Evolutionary conservation across 2,888 invertebrate genomes (phyloP), one percentile per base, ranked within the genome.

Genomic region (Drosophila lacicola): DNA sequence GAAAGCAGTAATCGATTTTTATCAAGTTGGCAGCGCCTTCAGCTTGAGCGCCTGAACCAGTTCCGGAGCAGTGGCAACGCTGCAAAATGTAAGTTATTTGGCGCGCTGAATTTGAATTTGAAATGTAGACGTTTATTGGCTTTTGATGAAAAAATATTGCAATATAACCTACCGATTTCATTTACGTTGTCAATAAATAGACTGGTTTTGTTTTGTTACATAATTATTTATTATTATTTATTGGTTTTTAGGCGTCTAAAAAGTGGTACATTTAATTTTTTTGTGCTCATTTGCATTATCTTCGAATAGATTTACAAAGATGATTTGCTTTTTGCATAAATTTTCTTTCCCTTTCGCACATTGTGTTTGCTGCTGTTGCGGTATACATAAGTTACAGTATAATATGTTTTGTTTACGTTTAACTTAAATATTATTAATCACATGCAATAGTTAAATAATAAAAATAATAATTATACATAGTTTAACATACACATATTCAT

Each of bases 361-460:
- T 53, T 68, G 70, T 66, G 67, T 70, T 57, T 69, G 50, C 57
- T 79, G 60, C 17, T 45, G 56, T 64, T 51, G 68, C 76, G 80
- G 82, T 90, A 82, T 90, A 89, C 89, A 90, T 86, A 80, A 80
- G 87, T 88, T 88, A 82, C 72, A 73, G 72, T 87, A 74, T 70
- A 78, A 86, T 85, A 89, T 80, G 77, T 77, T 87, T 81, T 72
- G 74, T 89, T 86, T 87, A 89, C 76, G 78, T 78, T 84, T 82
- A 88, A 89, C 90, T 90, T 90, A 90, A 85, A 90, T 82, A 82
- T 89, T 90, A 91, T 90, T 90, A 90, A 90, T 90, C 91, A 91
- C 90, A 90, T 90, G 91, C 90, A 90, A 90, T 88, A 88, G 85
- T 89, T 87, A 90, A 87, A 88, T 90, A 88, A 82, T 82, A 85